Base-by-base conservation (phyloP, 1,140 invertebrate species). In the Drosophila lacertosa region DNA sequence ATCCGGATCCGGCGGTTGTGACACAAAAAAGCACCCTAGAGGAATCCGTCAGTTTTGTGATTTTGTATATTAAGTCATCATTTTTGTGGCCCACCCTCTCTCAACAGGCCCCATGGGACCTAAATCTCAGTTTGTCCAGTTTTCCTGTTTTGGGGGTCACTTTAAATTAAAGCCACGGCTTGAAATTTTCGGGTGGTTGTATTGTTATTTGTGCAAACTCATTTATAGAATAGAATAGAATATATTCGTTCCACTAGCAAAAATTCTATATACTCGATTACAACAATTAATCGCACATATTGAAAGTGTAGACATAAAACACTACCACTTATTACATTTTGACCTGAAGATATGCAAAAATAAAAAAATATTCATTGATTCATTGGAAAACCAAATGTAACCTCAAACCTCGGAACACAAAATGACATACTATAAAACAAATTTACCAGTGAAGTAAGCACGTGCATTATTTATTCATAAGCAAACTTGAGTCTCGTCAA, bases 11-110 rank as follows among this genome's bases (percentile, higher is more conserved):
- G 40, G 66, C 10, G 67, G 50, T 58, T 47, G 45, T 84, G 77
- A 69, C 68, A 81, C 69, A 53, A 77, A 81, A 84, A 74, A 74
- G 80, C 74, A 74, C 81, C 81, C 81, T 68, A 70, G 81, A 86
- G 81, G 63, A 88, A 88, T 88, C 74, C 77, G 82, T 86, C 81
- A 86, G 82, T 68, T 84, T 74, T 68, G 57, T 67, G 81, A 81
- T 88, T 86, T 81, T 62, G 53, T 84, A 67, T 77, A 86, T 86
- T 86, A 86, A 86, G 81, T 88, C 82, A 74, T 86, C 81, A 86
- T 86, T 88, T 86, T 77, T 69, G 65, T 60, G 22, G 48, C 11
- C 29, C 13, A 32, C 24, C 47, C 16, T 58, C 24, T 22, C 20
- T 50, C 35, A 44, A 24, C 55, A 47, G 32, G n/a, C 24, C 45